Conservation (phyloP, 2,113 vertebrate species). For the Sander vitreus region DNA sequence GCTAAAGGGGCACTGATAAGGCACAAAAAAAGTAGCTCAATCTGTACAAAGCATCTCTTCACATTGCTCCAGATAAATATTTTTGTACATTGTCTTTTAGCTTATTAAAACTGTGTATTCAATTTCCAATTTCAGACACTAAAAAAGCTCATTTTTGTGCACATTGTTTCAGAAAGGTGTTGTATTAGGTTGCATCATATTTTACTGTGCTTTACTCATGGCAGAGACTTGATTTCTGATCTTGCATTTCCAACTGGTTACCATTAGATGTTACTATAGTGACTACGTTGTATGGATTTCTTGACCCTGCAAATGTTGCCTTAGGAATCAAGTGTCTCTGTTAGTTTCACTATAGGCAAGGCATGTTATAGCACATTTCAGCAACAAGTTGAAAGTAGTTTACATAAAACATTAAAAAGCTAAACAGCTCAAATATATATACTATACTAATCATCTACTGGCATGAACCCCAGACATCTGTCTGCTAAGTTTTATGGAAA, state of each 20-base stretch:
- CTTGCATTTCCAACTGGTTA: slow-evolving; percentile 19
- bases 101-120: not conserved
- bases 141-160: not conserved
- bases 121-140: no score
- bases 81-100: not conserved
- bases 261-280: slow-evolving; percentile 33
- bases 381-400: no score
- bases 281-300: not conserved
- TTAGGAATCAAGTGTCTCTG: no score
- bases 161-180: not conserved
- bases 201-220: not conserved
- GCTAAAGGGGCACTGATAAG: not conserved
- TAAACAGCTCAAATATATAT: no score
- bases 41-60: not conserved
- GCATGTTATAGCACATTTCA: no score
- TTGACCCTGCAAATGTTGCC: not conserved
- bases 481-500: not conserved
- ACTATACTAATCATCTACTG: not conserved
- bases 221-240: not conserved
- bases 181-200: not conserved
- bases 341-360: not conserved
- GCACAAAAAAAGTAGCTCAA: not conserved
- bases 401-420: no score
- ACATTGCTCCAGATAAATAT: not conserved
- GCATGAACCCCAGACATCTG: not conserved